Percentiles rank a stretch among this genome's conserved stretches.
phyloP scores from a whole-genome alignment of 2,113 vertebrate species.

The Cyprinus carpio region DNA sequence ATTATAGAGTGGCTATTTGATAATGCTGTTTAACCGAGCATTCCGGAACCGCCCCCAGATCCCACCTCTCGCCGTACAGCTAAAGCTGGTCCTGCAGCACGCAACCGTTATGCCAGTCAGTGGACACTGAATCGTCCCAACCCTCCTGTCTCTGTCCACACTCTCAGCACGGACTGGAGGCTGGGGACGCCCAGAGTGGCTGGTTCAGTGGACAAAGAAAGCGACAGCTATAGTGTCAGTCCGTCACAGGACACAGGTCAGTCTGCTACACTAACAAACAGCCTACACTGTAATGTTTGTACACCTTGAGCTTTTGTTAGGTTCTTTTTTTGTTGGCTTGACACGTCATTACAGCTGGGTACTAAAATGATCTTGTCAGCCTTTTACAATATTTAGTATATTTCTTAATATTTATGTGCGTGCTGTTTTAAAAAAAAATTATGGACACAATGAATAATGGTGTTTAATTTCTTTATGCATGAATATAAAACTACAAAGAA shows the following conservation, averaged over 20 bases:
- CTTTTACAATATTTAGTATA: not conserved
- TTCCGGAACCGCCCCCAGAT: constrained; percentile 71
- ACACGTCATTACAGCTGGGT: constrained; percentile 1
- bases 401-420: not conserved
- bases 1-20: not conserved
- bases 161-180: constrained; percentile 97
- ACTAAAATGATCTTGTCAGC: not conserved
- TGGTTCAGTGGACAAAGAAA: constrained; percentile 96
- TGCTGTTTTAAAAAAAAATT: not conserved
- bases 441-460: not conserved
- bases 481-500: not conserved
- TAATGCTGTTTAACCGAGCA: not conserved
- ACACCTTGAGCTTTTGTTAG: not conserved
- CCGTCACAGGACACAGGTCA: constrained; percentile 98
- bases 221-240: constrained; percentile 98
- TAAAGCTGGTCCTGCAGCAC: constrained; percentile 88
- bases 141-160: constrained; percentile 93
- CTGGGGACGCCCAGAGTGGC: constrained; percentile 90
- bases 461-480: not conserved
- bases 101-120: constrained; percentile 96
- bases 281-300: too few relatives aligned
- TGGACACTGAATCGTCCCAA: constrained; percentile 98
- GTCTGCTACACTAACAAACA: not conserved
- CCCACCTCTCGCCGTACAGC: constrained; percentile 93
- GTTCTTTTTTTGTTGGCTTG: not conserved